These are phyloP conservation scores for Eudemis profundana DNA, from an alignment of 2,888 invertebrate species.

Conservation along the genomic window DNA sequence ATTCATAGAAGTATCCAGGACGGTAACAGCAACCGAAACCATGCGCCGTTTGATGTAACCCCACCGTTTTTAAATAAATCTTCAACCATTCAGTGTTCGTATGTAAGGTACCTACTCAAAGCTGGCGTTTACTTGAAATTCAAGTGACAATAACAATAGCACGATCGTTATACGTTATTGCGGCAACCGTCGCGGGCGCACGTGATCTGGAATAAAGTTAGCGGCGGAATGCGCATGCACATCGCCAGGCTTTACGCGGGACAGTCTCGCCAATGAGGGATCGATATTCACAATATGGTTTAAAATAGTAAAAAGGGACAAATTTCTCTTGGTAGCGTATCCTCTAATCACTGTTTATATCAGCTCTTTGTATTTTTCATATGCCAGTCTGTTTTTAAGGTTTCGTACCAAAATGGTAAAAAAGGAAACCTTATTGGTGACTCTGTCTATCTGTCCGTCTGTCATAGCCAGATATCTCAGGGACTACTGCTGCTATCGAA, in stretches of 20 bases:
- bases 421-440: too few species aligned
- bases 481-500: too few species aligned
- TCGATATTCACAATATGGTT: too few species aligned
- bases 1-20: background rate
- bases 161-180: constrained; percentile 45
- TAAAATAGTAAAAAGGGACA: too few species aligned
- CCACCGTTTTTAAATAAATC: background rate
- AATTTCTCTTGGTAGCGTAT: too few species aligned
- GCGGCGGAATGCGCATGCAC: constrained; percentile 63
- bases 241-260: constrained; percentile 50
- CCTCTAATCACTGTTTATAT: too few species aligned
- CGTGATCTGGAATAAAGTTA: constrained; percentile 75
- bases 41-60: background rate
- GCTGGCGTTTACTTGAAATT: constrained; percentile 37
- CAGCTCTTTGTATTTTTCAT: too few species aligned
- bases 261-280: constrained; percentile 13
- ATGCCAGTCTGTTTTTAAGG: too few species aligned
- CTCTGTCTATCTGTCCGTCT: too few species aligned
- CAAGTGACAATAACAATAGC: constrained; percentile 40
- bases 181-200: constrained; percentile 56
- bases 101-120: constrained; percentile 9
- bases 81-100: constrained; percentile 1
- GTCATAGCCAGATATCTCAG: too few species aligned
- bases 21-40: background rate
- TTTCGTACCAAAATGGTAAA: too few species aligned